Evolutionary conservation across 2,888 invertebrate species (phyloP).

Genomic region (Mesorhabditis belari): DNA sequence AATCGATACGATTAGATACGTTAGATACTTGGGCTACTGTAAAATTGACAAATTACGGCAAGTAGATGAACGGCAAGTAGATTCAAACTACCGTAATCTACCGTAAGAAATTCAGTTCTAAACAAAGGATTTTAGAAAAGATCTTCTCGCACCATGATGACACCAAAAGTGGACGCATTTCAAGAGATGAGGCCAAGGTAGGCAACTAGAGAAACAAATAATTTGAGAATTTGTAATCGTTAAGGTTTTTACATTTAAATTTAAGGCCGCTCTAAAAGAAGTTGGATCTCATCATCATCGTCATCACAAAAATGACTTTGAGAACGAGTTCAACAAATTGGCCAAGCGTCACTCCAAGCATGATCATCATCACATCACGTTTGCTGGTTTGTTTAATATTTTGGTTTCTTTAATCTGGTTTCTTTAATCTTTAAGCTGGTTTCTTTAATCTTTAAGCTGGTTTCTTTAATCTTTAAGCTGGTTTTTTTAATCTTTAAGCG

Average conservation of each 20-base stretch:
- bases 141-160: neutral
- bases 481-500: too few relatives aligned
- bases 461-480: too few relatives aligned
- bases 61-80: too few relatives aligned
- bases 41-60: too few relatives aligned
- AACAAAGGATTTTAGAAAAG: too few relatives aligned
- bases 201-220: neutral
- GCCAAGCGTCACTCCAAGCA: constrained; percentile 2
- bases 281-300: neutral
- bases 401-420: too few relatives aligned
- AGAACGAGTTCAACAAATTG: neutral
- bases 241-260: neutral
- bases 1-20: neutral
- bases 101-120: too few relatives aligned
- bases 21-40: too few relatives aligned
- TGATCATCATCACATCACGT: neutral
- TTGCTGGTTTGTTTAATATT: neutral
- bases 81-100: too few relatives aligned
- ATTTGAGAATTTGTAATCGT: neutral
- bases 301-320: neutral
- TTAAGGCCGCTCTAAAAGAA: neutral
- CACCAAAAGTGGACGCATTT: neutral
- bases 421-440: too few relatives aligned
- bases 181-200: constrained; percentile 1
- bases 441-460: too few relatives aligned